Base-by-base conservation (phyloP, 2,113 vertebrate species). In the Cynopterus brachyotis region DNA sequence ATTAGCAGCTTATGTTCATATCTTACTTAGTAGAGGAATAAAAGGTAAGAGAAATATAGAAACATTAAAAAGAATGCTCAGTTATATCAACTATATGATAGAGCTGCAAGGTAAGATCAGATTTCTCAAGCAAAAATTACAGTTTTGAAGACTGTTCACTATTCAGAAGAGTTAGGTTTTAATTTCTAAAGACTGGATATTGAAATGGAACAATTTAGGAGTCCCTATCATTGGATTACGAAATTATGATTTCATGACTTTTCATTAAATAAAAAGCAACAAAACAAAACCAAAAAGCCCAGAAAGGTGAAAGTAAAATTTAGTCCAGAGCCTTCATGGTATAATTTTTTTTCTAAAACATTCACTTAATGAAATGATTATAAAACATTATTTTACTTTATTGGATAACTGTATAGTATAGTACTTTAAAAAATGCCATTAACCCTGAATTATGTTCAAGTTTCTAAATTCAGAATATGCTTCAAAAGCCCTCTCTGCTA, bases 371-470 rank as follows among this genome's bases (percentile, higher is more conserved):
- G 45, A 96, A 66, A 86, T 16, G 13, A 76, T 24, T 96, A n/a
- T n/a, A 60, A 76, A 93, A 55, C n/a, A 89, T 50, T 70, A 73
- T 69, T 96, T 86, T 86, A 83, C 22, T 60, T 95, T 42, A 93
- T 0, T 79, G 66, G 6, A 53, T 89, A 91, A 85, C 1, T 24
- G 6, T 60, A 80, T 53, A 89, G 32, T 26, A 64, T 0, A 32
- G 53, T 70, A 66, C 37, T 85, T 80, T 45, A 24, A 7, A 35
- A 96, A 93, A 90, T 80, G 66, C 30, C 94, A 64, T 82, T 62
- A 97, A 45, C 24, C 6, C 37, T 88, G 70, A 94, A 95, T 82
- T 67, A 89, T 24, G 73, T 89, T 72, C 11, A 91, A 80, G 55
- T 16, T 37, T 89, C n/a, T 53, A 75, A 82, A 78, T 13, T 91